Evolutionary conservation across 2,113 vertebrate genomes (phyloP), one percentile per base, ranked within the genome.

Genomic region (Uria lomvia): DNA sequence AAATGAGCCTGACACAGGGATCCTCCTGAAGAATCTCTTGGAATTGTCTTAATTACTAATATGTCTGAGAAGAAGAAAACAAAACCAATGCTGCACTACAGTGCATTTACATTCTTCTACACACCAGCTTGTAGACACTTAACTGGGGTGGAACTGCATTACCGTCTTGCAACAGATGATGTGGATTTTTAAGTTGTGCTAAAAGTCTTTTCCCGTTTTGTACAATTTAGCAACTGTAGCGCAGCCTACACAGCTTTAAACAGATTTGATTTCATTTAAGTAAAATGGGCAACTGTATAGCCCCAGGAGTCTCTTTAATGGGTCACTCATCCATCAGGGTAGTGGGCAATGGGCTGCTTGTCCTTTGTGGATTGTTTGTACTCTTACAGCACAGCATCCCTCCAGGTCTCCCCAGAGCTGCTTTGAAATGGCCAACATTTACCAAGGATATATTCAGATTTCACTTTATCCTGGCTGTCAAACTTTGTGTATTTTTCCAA

Each of bases 401-500:
- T 63, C 62, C 67, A 53, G 74, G 45, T 85, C 55, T 90, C 85
- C 91, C 10, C 6, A 67, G 92, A 96, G 94, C 75, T 38, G 22
- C 65, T 77, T 70, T 43, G 50, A 84, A 96, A 81, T 9, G 62
- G 56, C 47, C 92, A 88, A 13, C 68, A 7, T 70, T 49, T 73
- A 91, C 86, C 92, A 65, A 90, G 93, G 73, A 93, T 72, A 50
- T 83, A 66, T 93, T 74, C 78, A 58, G 62, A 26, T 94, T 97
- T 96, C 78, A 70, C 96, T 91, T 58, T 36, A 59, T 60, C 85
- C 73, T 10, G 45, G 56, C 91, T 96, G 92, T 95, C 95, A 97
- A 95, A 74, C 91, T 92, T 50, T 97, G 96, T 97, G 92, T 97
- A 95, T 97, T 96, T 97, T 86, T 86, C 87, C 90, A 95, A n/a